Base-by-base conservation (phyloP, 2,888 invertebrate genomes). In the Miltochrista miniata region DNA sequence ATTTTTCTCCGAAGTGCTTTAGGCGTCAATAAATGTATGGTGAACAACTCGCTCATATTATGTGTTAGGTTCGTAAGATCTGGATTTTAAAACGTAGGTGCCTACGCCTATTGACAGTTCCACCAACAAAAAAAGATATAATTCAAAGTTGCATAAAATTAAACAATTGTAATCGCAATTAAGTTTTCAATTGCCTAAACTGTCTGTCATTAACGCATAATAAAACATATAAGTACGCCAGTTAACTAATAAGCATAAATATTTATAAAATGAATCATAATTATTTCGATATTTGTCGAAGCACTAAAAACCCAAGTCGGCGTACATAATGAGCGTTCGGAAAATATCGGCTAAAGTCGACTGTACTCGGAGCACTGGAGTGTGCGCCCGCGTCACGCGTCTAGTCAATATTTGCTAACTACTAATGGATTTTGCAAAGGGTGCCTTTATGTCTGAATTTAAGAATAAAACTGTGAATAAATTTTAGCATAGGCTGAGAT, bases 381-480 rank as follows among this genome's bases (percentile, higher is more conserved):
- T 54, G 47, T 70, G 66, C 62, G 64, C 68, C 43, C 47, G 64
- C 65, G 71, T 59, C 64, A 54, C 58, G 54, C 59, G 1, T 56
- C 57, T 44, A 51, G 58, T 67, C 69, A 83, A 82, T 82, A 82
- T 83, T 83, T 70, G 73, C 74, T 45, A 45, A 63, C 71, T 59
- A 65, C 81, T 83, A 83, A 83, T 83, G 82, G 81, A 73, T 77
- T 72, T 76, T 59, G 79, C 77, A 71, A 68, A 54, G 50, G 68
- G 60, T 48, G 43, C 43, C 35, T 64, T 11, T n/a, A 34, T 61
- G 47, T 53, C 46, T 58, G 52, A 58, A 60, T 67, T 64, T 64
- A 45, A 68, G 64, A 68, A 59, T 62, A 64, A 67, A 61, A 64
- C 61, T 61, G 48, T 48, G 31, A 31, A 31, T 31, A 31, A 31